A percentile compares a stretch with the other conserved stretches of the same genome.
phyloP scores from a whole-genome alignment of 2,888 invertebrate genomes.

The Campaea margaritaria region DNA sequence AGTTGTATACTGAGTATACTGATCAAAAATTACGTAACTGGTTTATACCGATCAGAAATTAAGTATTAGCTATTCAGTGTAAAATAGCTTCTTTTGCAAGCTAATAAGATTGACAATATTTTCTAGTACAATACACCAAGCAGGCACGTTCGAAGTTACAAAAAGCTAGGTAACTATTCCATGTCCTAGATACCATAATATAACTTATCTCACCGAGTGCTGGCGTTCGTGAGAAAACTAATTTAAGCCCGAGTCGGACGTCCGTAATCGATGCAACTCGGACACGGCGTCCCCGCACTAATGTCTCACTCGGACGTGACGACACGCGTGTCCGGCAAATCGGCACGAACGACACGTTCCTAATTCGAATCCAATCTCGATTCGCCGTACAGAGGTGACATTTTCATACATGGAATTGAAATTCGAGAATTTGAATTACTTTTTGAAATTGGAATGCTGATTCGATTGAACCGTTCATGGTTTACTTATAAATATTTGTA shows the following conservation, averaged over 20 bases:
- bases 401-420: conserved; percentile 42
- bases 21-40: background rate
- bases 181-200: conserved; percentile 26
- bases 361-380: conserved; percentile 44
- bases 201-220: conserved; percentile 28
- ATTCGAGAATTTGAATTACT: conserved; percentile 27
- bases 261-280: conserved; percentile 41
- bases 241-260: conserved; percentile 40
- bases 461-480: background rate
- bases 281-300: conserved; percentile 42
- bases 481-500: too few relatives aligned
- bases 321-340: conserved; percentile 46
- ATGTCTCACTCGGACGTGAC: conserved; percentile 49
- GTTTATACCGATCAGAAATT: too few relatives aligned
- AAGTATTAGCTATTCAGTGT: background rate
- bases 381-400: conserved; percentile 38
- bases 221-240: conserved; percentile 43
- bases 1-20: too few relatives aligned
- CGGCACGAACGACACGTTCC: conserved; percentile 50
- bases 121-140: background rate
- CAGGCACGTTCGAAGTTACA: conserved; percentile 4
- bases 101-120: background rate
- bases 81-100: background rate
- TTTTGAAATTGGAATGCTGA: conserved; percentile 13
- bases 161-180: background rate